Conservation (phyloP, 2,888 invertebrate species). For the Entomobrya multifasciata region DNA sequence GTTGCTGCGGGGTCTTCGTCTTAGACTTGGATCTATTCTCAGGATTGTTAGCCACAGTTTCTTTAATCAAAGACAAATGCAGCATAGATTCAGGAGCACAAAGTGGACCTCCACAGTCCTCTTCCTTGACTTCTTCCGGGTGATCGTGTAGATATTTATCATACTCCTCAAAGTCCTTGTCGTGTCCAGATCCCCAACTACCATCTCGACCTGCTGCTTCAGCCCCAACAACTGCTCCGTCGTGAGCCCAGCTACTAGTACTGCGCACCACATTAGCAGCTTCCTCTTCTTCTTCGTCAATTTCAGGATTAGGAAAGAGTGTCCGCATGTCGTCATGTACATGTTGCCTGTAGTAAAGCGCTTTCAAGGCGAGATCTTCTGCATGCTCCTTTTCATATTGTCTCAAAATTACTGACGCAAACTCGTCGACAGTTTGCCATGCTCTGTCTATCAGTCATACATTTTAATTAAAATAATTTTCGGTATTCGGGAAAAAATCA, state of each 20-base stretch:
- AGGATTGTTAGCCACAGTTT: background rate
- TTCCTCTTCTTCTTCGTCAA: constrained; percentile 38
- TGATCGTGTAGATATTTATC: background rate
- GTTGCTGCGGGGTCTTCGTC: too few relatives aligned
- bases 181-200: background rate
- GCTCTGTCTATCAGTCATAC: constrained; percentile 39
- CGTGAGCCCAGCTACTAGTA: too few relatives aligned
- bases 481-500: too few relatives aligned
- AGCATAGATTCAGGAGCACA: background rate
- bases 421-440: constrained; percentile 64
- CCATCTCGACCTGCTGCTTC: constrained; percentile 36
- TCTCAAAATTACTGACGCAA: constrained; percentile 55
- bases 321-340: constrained; percentile 42
- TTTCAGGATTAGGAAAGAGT: constrained; percentile 12
- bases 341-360: constrained; percentile 43
- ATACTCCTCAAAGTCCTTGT: background rate
- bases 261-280: constrained; percentile 10
- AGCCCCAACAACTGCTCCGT: background rate
- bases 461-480: too few relatives aligned
- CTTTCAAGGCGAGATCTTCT: background rate
- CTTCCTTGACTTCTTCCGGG: background rate
- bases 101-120: too few relatives aligned
- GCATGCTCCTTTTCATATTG: constrained; percentile 35
- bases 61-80: background rate
- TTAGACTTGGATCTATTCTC: too few relatives aligned